phyloP scores from a whole-genome alignment of 2,797 vertebrate genomes.

The Chanos chanos region DNA sequence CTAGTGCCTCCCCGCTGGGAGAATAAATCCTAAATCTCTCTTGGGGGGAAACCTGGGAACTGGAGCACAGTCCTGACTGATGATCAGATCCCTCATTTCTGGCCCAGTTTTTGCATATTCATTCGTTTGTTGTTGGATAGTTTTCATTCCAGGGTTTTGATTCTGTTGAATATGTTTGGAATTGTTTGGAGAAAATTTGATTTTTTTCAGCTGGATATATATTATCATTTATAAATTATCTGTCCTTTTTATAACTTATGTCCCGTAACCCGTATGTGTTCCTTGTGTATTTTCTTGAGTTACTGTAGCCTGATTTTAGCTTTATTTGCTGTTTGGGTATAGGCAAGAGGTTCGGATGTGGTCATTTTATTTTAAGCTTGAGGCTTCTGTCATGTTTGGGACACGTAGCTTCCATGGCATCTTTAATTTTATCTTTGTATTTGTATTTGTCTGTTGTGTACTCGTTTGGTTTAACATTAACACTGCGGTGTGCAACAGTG shows the following conservation, averaged over 20 bases:
- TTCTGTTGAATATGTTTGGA: neutral
- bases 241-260: too few relatives aligned
- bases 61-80: conserved; percentile 1
- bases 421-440: conserved; percentile 17
- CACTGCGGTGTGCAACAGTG: too few relatives aligned
- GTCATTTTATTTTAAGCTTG: too few relatives aligned
- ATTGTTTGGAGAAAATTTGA: neutral
- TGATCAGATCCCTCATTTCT: conserved; percentile 17
- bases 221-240: too few relatives aligned
- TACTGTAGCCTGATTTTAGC: too few relatives aligned
- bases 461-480: too few relatives aligned
- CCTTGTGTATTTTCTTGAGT: too few relatives aligned
- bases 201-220: neutral
- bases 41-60: neutral
- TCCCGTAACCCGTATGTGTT: too few relatives aligned
- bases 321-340: too few relatives aligned
- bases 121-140: neutral
- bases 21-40: neutral
- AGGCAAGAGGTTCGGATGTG: too few relatives aligned
- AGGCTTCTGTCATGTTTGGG: too few relatives aligned
- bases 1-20: conserved; percentile 8
- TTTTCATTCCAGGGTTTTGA: neutral
- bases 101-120: conserved; percentile 22
- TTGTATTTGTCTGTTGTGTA: conserved; percentile 37
- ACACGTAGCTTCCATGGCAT: conserved; percentile 1